phyloP scores from a whole-genome alignment of 2,797 vertebrate species.

The Sebastes steindachneri region DNA sequence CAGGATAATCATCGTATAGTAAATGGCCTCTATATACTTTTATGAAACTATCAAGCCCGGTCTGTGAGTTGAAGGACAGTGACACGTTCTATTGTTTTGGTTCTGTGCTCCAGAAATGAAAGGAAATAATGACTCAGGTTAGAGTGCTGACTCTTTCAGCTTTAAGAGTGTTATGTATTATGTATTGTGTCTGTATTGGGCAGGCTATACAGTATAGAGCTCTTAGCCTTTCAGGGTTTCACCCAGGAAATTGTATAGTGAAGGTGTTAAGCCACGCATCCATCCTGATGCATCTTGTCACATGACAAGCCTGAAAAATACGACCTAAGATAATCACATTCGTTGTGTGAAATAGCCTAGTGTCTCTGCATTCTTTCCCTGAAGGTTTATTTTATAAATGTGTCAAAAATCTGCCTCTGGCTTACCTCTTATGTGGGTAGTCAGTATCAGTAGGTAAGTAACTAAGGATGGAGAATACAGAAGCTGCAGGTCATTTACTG shows the following conservation, averaged over 20 bases:
- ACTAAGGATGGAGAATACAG: neutral
- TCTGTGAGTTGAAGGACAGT: neutral
- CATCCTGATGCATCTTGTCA: neutral
- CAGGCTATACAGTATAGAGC: neutral
- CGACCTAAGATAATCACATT: neutral
- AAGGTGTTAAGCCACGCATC: neutral
- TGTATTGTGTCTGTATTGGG: neutral
- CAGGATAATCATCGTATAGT: constrained; percentile 7
- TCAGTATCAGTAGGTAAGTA: neutral
- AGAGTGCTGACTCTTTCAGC: neutral
- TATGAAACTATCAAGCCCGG: neutral
- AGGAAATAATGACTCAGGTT: constrained; percentile 1
- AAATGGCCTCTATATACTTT: neutral
- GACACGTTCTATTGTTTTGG: constrained; percentile 2
- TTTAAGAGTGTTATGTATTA: neutral
- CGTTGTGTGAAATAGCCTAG: neutral
- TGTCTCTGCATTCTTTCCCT: neutral
- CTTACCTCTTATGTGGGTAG: neutral
- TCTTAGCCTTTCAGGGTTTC: neutral
- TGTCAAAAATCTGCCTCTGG: neutral
- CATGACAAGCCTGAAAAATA: neutral
- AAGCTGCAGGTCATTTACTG: neutral
- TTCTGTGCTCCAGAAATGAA: neutral
- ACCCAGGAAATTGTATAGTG: too few species aligned
- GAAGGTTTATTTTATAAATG: neutral